A percentile compares a stretch with the other conserved stretches of the same genome.
Evolutionary conservation across 1,140 invertebrate genomes (phyloP).

Genomic region (Cryptotermes secundus): DNA sequence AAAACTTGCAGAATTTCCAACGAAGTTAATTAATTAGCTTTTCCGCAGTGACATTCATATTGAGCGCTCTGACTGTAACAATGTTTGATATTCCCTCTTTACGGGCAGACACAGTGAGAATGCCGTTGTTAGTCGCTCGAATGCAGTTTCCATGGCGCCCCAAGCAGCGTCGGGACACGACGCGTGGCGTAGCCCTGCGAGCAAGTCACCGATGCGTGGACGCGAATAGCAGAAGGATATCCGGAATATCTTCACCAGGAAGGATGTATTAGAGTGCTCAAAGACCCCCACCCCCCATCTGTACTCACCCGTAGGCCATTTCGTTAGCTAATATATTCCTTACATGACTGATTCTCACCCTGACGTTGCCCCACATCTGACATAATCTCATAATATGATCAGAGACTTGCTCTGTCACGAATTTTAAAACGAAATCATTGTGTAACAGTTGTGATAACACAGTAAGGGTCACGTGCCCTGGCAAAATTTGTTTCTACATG

Average conservation of each 20-base stretch:
- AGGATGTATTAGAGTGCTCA: not conserved
- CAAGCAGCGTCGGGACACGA: too few relatives aligned
- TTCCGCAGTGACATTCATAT: too few relatives aligned
- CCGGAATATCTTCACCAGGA: slow-evolving; percentile 6
- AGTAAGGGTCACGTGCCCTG: not conserved
- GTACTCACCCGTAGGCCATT: not conserved
- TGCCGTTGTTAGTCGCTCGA: too few relatives aligned
- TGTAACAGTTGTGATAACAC: not conserved
- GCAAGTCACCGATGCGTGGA: not conserved
- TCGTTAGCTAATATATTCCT: not conserved
- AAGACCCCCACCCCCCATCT: not conserved
- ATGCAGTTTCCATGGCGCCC: too few relatives aligned
- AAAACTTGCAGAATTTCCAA: too few relatives aligned
- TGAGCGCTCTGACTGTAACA: too few relatives aligned
- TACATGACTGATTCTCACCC: not conserved
- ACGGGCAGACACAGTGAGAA: too few relatives aligned
- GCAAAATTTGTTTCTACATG: too few relatives aligned
- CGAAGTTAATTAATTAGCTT: too few relatives aligned
- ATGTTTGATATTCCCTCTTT: too few relatives aligned
- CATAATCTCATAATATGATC: not conserved
- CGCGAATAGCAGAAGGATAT: not conserved
- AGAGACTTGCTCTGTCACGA: not conserved
- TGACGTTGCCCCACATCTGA: too few relatives aligned
- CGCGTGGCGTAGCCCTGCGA: not conserved
- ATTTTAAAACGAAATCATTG: not conserved